These are phyloP conservation scores for Eleutherodactylus coqui DNA, from an alignment of 2,797 vertebrate species.

Conservation along the genomic window DNA sequence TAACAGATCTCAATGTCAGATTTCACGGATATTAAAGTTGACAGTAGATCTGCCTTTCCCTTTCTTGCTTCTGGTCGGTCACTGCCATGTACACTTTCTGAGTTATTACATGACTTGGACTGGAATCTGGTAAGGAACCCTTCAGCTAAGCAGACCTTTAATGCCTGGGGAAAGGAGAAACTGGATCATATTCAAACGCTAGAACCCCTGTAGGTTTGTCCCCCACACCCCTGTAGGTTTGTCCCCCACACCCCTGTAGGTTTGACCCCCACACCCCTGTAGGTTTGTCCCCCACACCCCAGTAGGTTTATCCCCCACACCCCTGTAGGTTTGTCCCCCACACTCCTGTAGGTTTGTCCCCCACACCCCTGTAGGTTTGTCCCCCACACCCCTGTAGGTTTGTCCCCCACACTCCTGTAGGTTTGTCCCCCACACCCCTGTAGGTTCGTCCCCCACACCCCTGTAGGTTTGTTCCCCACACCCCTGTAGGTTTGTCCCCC, in stretches of 20 bases:
- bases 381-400: no score
- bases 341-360: background rate
- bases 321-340: background rate
- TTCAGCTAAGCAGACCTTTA: conserved; percentile 81
- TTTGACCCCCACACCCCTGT: background rate
- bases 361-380: background rate
- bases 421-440: no score
- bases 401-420: background rate
- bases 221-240: background rate
- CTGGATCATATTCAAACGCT: background rate
- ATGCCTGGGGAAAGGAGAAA: conserved; percentile 70
- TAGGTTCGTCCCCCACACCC: background rate
- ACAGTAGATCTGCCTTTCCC: conserved; percentile 65
- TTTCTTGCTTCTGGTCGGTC: conserved; percentile 61
- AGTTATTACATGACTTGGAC: conserved; percentile 63
- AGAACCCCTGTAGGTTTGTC: no score
- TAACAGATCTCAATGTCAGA: conserved; percentile 53
- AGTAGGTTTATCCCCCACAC: background rate
- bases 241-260: no score
- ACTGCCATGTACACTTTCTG: conserved; percentile 35
- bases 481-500: background rate
- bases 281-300: background rate
- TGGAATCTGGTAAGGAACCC: conserved; percentile 73
- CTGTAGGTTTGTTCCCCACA: background rate
- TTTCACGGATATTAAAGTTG: conserved; percentile 71